These are phyloP conservation scores for Antheraea assamensis DNA, from an alignment of 2,888 invertebrate species.

Conservation along the genomic window DNA sequence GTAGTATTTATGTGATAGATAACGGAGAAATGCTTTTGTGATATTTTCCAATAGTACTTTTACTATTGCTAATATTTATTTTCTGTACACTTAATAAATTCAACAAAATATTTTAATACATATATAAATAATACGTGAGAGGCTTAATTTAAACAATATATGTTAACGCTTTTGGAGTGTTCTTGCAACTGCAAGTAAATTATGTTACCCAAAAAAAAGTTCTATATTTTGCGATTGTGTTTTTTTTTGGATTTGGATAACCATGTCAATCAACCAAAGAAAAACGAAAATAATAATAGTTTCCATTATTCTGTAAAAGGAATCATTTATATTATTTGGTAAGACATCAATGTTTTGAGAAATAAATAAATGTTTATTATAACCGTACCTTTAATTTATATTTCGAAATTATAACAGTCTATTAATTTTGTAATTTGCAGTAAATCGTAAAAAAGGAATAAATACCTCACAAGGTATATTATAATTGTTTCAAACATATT, in stretches of 20 bases:
- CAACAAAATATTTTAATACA: not conserved
- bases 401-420: no score
- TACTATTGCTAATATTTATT: not conserved
- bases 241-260: not conserved
- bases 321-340: not conserved
- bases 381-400: not conserved
- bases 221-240: not conserved
- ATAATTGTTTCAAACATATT: not conserved
- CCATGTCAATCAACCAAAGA: no score
- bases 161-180: no score
- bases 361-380: not conserved
- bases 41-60: constrained; percentile 26
- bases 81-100: not conserved
- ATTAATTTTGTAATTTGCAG: no score
- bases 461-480: no score
- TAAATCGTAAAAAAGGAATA: no score
- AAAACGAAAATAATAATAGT: no score
- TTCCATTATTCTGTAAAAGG: no score
- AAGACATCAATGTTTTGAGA: not conserved
- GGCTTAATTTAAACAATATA: no score
- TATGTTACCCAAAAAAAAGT: no score
- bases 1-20: constrained; percentile 81
- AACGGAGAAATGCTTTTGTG: constrained; percentile 70
- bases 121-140: not conserved
- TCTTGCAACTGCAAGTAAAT: no score